Base-by-base conservation (phyloP, 2,113 vertebrate species). In the Oncorhynchus masou region DNA sequence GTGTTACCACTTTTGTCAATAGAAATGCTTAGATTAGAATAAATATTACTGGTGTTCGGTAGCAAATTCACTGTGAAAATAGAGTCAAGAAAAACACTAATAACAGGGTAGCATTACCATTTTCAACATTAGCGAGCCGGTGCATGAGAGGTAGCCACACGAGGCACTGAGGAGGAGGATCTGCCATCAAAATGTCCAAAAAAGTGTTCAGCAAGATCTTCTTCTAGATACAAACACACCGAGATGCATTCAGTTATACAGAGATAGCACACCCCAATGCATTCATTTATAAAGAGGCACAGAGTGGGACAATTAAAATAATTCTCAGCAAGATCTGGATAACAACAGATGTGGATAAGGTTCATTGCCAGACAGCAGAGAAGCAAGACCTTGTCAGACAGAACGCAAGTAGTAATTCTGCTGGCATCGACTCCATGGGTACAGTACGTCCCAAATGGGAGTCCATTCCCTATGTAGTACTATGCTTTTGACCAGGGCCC, bases 61-160 rank as follows among this genome's bases (percentile, higher is more conserved):
- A 6, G 54, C 19, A 62, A 62, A 62, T 62, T 62, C n/a, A 22
- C 59, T 11, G 20, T 22, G 39, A 75, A 70, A 65, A 48, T 51
- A 71, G 16, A 15, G 22, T 2, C 51, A 39, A 5, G 22, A 62
- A 12, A 15, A 71, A 15, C 19, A 19, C 1, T 22, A 22, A 22
- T 11, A 62, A 22, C 5, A 62, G 16, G n/a, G 7, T 8, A 8
- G 24, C 64, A 74, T 34, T 85, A 98, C 98, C 98, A 24, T 99
- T 99, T 90, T 99, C 98, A 1, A 99, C 98, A 24, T 99, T 97
- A 84, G 98, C 96, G 6, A 99, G 97, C 87, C 97, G 94, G 90
- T 99, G 98, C 96, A 99, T 93, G 88, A 99, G 97, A 60, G 98
- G 97, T 59, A 99, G 92, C 98, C 98, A 99, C 48, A 99, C 98